Evolutionary conservation across 2,888 invertebrate species (phyloP), one percentile per base, ranked within the genome.

Genomic region (Cephus sareptanus): DNA sequence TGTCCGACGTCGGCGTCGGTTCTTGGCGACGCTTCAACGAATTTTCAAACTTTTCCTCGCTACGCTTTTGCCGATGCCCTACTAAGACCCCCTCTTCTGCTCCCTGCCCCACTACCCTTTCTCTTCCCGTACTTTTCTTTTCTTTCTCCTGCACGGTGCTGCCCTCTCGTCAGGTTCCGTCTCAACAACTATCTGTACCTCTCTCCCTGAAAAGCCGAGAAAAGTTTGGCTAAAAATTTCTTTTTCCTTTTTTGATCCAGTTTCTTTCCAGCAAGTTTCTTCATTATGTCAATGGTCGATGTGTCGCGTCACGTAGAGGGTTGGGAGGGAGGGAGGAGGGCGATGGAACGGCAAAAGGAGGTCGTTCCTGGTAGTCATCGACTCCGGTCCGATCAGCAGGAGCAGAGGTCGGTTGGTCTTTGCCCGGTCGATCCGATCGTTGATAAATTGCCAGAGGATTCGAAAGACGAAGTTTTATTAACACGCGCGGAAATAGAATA

Each of bases 21-120:
- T 85, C 83, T 88, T 89, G 88, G 89, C 89, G 86, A 83, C 82
- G 86, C 85, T 86, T 87, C 88, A 86, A 87, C 86, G 85, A 88
- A 89, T 87, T 89, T 87, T 85, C 80, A 78, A 89, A 90, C 87
- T 89, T 89, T 88, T 81, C 80, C 79, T 77, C 76, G 81, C 76
- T 82, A 84, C 37, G 40, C 40, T 74, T 74, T 79, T 81, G 70
- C 34, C 74, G 31, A 75, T 70, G 82, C 76, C 75, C 73, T 23
- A 75, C 75, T 69, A 34, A 34, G 34, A 80, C 73, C 56, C 75
- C 31, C 34, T 56, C 34, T 56, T 70, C 75, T 77, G 69, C 75
- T 34, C 40, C 68, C 68, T 69, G 11, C 73, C 30, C 70, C 71
- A n/a, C 56, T 56, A 31, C 74, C 71, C 73, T 75, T 37, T 34